Conservation (phyloP, 2,888 invertebrate species). For the Pocota personata region DNA sequence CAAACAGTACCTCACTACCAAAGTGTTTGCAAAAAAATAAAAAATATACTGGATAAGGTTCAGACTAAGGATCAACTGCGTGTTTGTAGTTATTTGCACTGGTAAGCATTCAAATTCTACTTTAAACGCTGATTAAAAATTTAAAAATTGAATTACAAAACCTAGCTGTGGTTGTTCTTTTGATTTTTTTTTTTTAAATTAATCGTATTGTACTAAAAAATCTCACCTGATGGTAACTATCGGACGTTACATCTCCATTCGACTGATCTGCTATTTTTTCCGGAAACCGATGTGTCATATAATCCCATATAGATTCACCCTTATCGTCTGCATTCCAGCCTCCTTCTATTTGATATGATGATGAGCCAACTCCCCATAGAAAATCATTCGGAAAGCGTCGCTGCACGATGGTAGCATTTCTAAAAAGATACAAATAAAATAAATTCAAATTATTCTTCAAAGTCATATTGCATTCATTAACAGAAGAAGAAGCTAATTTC, state of each 20-base stretch:
- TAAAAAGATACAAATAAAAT: conserved; percentile 18
- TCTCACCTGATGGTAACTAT: conserved; percentile 84
- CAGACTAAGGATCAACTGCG: no score
- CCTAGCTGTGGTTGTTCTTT: no score
- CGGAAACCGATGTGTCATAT: conserved; percentile 84
- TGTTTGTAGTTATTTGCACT: no score
- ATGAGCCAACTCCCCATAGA: conserved; percentile 82
- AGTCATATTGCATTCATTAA: neutral
- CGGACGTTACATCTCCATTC: conserved; percentile 85
- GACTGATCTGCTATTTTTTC: conserved; percentile 85
- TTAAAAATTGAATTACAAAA: no score
- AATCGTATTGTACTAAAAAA: no score
- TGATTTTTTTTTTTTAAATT: no score
- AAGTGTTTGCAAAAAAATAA: no score
- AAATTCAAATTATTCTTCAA: conserved; percentile 1
- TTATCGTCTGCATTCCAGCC: conserved; percentile 83
- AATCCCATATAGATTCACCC: conserved; percentile 86
- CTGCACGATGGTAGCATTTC: conserved; percentile 34
- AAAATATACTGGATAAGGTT: no score
- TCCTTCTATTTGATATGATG: conserved; percentile 82
- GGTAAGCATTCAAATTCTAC: no score
- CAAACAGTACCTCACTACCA: no score
- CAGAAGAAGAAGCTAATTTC: no score
- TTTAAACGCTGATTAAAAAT: no score
- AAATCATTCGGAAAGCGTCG: conserved; percentile 81